phyloP scores from a whole-genome alignment of 2,888 invertebrate genomes.

The Gymnosoma rotundatum region DNA sequence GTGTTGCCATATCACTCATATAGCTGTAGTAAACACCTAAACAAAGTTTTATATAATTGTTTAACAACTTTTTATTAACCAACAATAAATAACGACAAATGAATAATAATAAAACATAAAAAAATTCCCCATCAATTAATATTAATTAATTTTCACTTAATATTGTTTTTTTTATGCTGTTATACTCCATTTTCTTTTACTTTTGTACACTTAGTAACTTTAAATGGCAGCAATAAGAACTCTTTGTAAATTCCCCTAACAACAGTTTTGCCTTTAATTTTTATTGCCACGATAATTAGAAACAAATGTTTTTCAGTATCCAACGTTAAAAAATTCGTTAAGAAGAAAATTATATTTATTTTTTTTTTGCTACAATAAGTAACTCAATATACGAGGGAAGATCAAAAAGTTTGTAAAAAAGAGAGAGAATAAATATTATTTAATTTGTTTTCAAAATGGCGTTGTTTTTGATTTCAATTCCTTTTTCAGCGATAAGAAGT shows the following conservation, averaged over 20 bases:
- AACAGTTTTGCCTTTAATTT: slow-evolving; percentile 54
- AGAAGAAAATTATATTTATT: neutral
- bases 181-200: slow-evolving; percentile 7
- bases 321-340: slow-evolving; percentile 1
- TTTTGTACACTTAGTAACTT: slow-evolving; percentile 20
- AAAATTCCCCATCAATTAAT: slow-evolving; percentile 60
- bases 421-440: too few species aligned
- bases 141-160: slow-evolving; percentile 66
- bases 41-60: neutral
- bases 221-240: slow-evolving; percentile 43
- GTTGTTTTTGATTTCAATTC: too few species aligned
- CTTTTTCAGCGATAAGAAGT: too few species aligned
- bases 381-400: neutral
- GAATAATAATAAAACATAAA: slow-evolving; percentile 44
- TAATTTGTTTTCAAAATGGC: too few species aligned
- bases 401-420: too few species aligned
- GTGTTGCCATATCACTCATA: too few species aligned
- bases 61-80: neutral
- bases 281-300: slow-evolving; percentile 68
- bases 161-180: slow-evolving; percentile 54
- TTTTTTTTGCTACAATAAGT: neutral
- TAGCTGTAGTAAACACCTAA: too few species aligned
- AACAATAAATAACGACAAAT: slow-evolving; percentile 18
- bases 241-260: slow-evolving; percentile 57
- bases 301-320: slow-evolving; percentile 59